These are phyloP conservation scores for Ephydatia muelleri DNA, from an alignment of 37 sponge, comb jelly and placozoan species.

Conservation along the genomic window DNA sequence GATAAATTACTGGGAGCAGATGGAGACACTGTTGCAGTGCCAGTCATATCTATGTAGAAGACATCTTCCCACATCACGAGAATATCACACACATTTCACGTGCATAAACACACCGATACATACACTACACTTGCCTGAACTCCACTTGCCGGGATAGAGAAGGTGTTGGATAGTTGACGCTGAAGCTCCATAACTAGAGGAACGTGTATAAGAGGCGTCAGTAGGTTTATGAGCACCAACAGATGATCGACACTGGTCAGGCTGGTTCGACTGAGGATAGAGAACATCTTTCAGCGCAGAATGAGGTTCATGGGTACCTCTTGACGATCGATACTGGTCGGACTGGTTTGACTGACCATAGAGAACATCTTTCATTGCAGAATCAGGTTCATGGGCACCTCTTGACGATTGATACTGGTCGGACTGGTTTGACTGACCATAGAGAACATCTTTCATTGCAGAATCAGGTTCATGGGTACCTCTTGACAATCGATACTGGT, in stretches of 20 bases:
- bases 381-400: background rate
- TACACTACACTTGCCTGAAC: background rate
- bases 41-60: no score
- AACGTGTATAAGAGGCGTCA: background rate
- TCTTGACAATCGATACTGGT: background rate
- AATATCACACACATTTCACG: no score
- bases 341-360: background rate
- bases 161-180: background rate
- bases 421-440: background rate
- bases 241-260: no score
- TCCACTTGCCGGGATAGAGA: background rate
- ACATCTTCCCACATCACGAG: no score
- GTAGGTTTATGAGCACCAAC: background rate
- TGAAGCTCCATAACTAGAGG: background rate
- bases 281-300: background rate
- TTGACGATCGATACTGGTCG: background rate
- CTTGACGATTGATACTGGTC: background rate
- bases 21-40: no score
- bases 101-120: background rate
- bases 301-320: background rate
- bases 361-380: background rate
- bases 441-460: background rate
- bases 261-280: background rate
- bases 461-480: background rate
- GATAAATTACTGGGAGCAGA: background rate